A percentile compares a stretch with the other conserved stretches of the same genome.
Evolutionary conservation across 2,797 vertebrate genomes (phyloP).

Genomic region (Halcyon leucocephala): DNA sequence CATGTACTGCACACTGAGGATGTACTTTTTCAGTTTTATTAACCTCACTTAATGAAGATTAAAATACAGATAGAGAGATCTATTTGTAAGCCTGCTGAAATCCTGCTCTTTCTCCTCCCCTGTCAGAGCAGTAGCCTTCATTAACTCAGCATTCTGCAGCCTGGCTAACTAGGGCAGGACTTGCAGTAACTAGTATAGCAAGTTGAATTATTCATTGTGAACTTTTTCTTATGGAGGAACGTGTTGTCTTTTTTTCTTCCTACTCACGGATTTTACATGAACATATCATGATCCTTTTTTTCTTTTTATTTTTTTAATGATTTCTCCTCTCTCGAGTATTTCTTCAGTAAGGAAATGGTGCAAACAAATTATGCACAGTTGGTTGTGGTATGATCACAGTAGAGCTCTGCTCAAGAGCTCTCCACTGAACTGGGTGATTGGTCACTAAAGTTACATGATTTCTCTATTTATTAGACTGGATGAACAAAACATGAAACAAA

Average conservation of each 20-base stretch:
- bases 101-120: background rate
- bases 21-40: background rate
- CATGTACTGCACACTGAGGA: background rate
- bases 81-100: background rate
- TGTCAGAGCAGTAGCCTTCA: constrained; percentile 7
- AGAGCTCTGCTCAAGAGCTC: background rate
- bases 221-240: constrained; percentile 7
- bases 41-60: background rate
- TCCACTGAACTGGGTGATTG: background rate
- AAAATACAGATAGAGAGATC: background rate
- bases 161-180: constrained; percentile 56
- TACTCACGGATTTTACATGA: background rate
- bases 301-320: background rate
- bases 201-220: constrained; percentile 59
- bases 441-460: constrained; percentile 7
- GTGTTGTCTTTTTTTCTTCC: background rate
- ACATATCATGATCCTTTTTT: background rate
- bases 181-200: constrained; percentile 52
- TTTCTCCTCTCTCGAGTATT: background rate
- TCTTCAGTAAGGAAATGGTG: background rate
- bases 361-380: background rate
- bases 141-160: constrained; percentile 49
- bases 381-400: background rate
- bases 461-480: background rate
- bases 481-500: constrained; percentile 36